phyloP scores from a whole-genome alignment of 2,888 invertebrate genomes.

The Leptopilina drosophilae region DNA sequence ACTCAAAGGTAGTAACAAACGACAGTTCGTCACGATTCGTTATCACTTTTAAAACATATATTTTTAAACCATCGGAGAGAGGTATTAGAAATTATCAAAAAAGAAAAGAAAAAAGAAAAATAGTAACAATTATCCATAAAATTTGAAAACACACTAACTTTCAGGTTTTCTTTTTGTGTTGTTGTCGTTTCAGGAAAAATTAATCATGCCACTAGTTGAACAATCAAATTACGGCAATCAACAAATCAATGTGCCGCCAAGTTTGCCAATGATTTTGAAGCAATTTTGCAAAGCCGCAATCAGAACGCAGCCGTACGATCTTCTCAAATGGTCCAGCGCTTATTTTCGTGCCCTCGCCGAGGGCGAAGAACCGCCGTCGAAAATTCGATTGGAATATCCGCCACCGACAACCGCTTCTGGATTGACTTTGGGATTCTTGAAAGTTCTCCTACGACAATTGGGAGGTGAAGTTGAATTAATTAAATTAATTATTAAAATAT shows the following conservation, averaged over 20 bases:
- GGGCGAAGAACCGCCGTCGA: conserved; percentile 88
- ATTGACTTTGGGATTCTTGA: conserved; percentile 88
- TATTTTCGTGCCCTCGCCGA: conserved; percentile 89
- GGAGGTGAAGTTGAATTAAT: conserved; percentile 62
- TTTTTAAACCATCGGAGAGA: no score
- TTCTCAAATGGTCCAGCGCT: conserved; percentile 89
- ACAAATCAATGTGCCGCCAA: conserved; percentile 90
- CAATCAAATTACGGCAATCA: conserved; percentile 82
- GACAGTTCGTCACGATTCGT: neutral
- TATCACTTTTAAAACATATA: neutral
- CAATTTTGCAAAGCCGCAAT: conserved; percentile 95
- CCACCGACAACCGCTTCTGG: conserved; percentile 84
- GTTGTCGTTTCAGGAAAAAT: neutral
- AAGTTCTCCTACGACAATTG: conserved; percentile 88
- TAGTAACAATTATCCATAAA: neutral
- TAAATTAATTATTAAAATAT: neutral
- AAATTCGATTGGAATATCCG: conserved; percentile 87
- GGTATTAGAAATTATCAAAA: no score
- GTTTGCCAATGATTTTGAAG: conserved; percentile 89
- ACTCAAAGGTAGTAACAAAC: neutral
- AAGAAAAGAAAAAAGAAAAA: no score
- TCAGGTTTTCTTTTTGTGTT: neutral
- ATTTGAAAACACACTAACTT: neutral
- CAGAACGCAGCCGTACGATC: conserved; percentile 91
- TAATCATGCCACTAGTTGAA: conserved; percentile 78